Evolutionary conservation across 2,113 vertebrate species (phyloP).

Genomic region (Onychorhynchus coronatus): DNA sequence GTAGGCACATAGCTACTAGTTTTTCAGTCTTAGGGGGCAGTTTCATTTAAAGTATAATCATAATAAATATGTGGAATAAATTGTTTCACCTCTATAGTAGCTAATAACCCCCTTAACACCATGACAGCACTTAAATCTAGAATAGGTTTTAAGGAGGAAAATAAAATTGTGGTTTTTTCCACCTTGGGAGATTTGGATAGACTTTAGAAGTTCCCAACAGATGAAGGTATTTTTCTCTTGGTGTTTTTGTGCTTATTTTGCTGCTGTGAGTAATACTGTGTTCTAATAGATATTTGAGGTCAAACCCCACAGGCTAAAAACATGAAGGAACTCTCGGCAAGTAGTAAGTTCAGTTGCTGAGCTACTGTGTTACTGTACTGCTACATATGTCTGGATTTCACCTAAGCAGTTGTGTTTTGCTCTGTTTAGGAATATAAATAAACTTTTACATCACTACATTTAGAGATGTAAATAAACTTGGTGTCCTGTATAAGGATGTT

Average conservation of each 20-base stretch:
- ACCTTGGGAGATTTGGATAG: background rate
- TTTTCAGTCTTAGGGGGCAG: background rate
- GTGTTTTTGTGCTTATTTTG: background rate
- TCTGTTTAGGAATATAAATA: background rate
- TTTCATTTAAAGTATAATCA: constrained; percentile 1
- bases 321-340: background rate
- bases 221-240: background rate
- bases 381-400: background rate
- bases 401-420: background rate
- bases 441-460: background rate
- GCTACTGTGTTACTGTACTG: background rate
- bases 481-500: background rate
- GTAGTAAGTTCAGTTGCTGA: background rate
- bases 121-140: background rate
- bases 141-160: constrained; percentile 14
- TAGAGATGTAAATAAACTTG: background rate
- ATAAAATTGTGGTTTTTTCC: background rate
- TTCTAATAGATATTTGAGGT: background rate
- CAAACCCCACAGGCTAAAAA: background rate
- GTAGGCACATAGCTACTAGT: background rate
- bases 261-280: background rate
- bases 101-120: background rate
- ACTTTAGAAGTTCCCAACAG: background rate
- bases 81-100: background rate
- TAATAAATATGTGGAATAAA: constrained; percentile 14